Evolutionary conservation across 1,140 invertebrate genomes (phyloP), one percentile per base, ranked within the genome.

Genomic region (Thereuonema tuberculata): DNA sequence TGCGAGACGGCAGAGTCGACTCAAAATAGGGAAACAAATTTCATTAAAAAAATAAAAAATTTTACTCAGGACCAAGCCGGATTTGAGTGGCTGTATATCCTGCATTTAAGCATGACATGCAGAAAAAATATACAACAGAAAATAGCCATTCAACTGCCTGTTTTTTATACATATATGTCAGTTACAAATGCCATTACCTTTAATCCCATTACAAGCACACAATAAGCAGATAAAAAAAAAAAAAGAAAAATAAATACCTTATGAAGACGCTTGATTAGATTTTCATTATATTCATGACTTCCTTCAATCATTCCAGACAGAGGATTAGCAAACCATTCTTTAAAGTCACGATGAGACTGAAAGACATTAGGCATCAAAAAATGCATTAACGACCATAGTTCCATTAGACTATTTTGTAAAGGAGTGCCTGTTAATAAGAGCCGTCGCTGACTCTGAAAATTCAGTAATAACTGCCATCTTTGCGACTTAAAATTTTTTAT

Each of bases 401-500:
- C 97, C 91, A 98, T 96, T 59, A 99, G 75, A 75, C 92, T 96
- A 74, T 99, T 99, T 77, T 99, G 97, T 60, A 99, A 79, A 26
- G 97, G 97, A 29, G 97, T 99, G 63, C 97, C 97, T 49, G 97
- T 99, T 63, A 99, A 76, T 52, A 99, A 76, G 46, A 99, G 76
- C 48, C 97, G 82, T 63, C 93, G 80, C 72, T 96, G 88, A 9
- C 92, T 93, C 69, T 94, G 87, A 74, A 99, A 98, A 73, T 98
- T 98, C 5, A 99, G 76, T 55, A 99, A 74, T 66, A 95, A 81
- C 74, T 99, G 96, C 97, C 97, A 99, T 53, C 97, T 77, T 71
- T 99, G 96, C 15, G 93, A 97, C 75, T 99, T 98, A 71, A 98
- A 99, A 76, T 99, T 99, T 77, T 99, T 99, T 59, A 99, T 99